phyloP scores from a whole-genome alignment of 2,888 invertebrate species.

The Ochropleura plecta region DNA sequence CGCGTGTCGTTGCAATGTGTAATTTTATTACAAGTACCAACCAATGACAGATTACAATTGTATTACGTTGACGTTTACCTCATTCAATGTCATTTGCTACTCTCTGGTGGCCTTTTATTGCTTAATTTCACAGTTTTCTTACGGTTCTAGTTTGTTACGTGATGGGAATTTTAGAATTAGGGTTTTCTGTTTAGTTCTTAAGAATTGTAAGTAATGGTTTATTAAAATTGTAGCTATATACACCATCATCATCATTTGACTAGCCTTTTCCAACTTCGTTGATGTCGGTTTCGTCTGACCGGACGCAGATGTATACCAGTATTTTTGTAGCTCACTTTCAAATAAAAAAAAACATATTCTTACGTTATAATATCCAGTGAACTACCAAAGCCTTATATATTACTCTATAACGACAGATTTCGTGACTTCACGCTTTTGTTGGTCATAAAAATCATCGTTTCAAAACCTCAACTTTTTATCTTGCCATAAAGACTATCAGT shows the following conservation, averaged over 20 bases:
- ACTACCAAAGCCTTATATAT: conserved; percentile 8
- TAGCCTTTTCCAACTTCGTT: background rate
- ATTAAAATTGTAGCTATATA: background rate
- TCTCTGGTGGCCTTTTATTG: conserved; percentile 57
- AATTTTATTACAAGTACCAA: conserved; percentile 71
- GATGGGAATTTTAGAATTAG: background rate
- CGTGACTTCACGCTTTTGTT: conserved; percentile 59
- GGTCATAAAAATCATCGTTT: conserved; percentile 48
- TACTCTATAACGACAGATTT: conserved; percentile 33
- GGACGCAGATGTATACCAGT: background rate
- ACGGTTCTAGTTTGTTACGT: conserved; percentile 19
- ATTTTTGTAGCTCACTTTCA: background rate
- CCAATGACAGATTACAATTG: conserved; percentile 69
- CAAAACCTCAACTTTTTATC: conserved; percentile 44
- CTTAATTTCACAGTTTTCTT: conserved; percentile 60
- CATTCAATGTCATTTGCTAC: conserved; percentile 71
- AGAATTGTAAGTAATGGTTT: background rate
- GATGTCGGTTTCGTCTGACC: background rate
- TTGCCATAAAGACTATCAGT: conserved; percentile 20
- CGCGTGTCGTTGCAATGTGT: conserved; percentile 72
- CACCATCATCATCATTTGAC: background rate
- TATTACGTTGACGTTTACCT: conserved; percentile 63
- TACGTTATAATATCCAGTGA: conserved; percentile 2
- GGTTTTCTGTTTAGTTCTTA: background rate
- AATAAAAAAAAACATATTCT: background rate